Evolutionary conservation across 2,797 vertebrate genomes (phyloP), one percentile per base, ranked within the genome.

Genomic region (Rhynchotus rufescens): DNA sequence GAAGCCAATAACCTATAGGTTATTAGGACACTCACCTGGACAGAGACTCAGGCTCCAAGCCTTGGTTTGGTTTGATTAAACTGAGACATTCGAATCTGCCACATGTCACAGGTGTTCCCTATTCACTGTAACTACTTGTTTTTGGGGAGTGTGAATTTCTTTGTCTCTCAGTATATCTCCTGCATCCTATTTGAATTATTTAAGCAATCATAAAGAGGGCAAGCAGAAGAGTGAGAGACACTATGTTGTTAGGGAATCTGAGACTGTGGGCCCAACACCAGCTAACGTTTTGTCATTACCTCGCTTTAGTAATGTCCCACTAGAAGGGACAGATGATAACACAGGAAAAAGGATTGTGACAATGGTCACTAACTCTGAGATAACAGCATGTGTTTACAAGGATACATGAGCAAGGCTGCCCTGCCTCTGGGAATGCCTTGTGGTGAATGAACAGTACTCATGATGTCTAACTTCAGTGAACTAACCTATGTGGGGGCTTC

Each of bases 101-200:
- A 75, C 72, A 81, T 30, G 38, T 42, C 42, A 16, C 59, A 49
- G 17, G 32, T 68, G 38, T 14, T n/a, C 34, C 28, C 23, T 87
- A 85, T 87, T 66, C n/a, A 80, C 9, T 42, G 88, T 13, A 25
- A 21, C 25, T 69, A 86, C 16, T 10, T 38, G 64, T 86, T 94
- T 78, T 86, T 40, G 32, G 80, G 36, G 40, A 38, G 34, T 73
- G 56, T 25, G 57, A 84, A 86, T 93, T 94, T 72, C 88, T 73
- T 22, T 25, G 54, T 51, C 22, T 51, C 47, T 77, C 61, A 80
- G 26, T 59, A 77, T 22, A 77, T 40, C 54, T 56, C 60, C 54
- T 92, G 52, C 25, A 54, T 30, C 40, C 26, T 26, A 9, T 23
- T 54, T 71, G 65, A 86, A 75, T 79, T 40, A 12, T 38, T 88